Conservation (phyloP, 2,888 invertebrate species). For the Aleiodes testaceus region DNA sequence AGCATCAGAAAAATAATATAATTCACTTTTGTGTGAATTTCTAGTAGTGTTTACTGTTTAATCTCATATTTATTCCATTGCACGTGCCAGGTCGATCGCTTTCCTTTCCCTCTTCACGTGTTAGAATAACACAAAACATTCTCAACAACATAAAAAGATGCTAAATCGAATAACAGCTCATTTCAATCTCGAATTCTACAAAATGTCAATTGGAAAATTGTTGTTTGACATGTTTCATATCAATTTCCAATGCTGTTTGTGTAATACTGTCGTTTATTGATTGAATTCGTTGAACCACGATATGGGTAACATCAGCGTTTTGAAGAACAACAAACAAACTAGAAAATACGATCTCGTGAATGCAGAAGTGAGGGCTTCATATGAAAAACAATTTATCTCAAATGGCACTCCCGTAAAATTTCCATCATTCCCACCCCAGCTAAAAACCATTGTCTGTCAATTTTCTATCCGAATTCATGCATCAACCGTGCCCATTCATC, state of each 20-base stretch:
- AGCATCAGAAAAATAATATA: neutral
- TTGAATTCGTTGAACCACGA: neutral
- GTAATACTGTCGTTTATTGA: conserved; percentile 7
- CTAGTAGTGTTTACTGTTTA: neutral
- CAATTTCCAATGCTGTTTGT: neutral
- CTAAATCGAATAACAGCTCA: neutral
- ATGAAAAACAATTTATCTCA: conserved; percentile 14
- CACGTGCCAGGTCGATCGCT: conserved; percentile 48
- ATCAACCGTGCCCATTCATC: conserved; percentile 18
- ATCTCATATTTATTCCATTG: conserved; percentile 24
- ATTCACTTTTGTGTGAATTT: conserved; percentile 5
- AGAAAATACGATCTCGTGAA: neutral
- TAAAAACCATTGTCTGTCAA: conserved; percentile 4
- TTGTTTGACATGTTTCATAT: no score
- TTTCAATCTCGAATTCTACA: neutral
- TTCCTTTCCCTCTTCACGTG: neutral
- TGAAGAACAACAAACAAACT: conserved; percentile 2
- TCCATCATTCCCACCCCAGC: conserved; percentile 2
- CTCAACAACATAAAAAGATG: neutral
- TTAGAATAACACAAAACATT: neutral
- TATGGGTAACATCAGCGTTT: neutral
- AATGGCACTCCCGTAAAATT: neutral
- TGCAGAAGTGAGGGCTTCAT: neutral
- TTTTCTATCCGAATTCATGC: conserved; percentile 2
- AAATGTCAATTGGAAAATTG: no score